Evolutionary conservation across 1,140 invertebrate species (phyloP).

Genomic region (Hyles euphorbiae): DNA sequence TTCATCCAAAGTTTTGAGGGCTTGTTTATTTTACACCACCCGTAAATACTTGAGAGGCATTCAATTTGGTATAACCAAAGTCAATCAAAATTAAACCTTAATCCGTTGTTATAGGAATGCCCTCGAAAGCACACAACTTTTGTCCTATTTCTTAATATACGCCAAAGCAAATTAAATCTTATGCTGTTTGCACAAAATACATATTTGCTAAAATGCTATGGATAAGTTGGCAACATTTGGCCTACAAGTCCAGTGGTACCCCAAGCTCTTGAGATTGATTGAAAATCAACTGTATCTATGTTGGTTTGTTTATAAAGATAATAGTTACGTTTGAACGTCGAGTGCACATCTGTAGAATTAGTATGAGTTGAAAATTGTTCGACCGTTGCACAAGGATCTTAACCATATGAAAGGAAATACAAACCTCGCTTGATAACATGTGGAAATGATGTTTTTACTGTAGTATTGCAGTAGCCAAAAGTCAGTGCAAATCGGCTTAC

Average conservation of each 20-base stretch:
- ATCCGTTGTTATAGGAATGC: background rate
- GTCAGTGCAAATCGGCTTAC: too few relatives aligned
- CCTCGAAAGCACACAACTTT: too few relatives aligned
- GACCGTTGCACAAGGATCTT: background rate
- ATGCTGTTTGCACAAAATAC: too few relatives aligned
- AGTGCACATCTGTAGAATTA: conserved; percentile 50
- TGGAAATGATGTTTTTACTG: too few relatives aligned
- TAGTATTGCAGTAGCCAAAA: too few relatives aligned
- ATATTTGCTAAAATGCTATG: too few relatives aligned
- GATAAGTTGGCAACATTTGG: conserved; percentile 45
- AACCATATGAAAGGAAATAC: too few relatives aligned
- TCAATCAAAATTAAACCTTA: conserved; percentile 8
- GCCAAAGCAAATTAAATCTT: too few relatives aligned
- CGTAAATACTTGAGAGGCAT: conserved; percentile 19
- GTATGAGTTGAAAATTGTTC: background rate
- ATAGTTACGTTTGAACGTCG: conserved; percentile 45
- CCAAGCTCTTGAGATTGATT: conserved; percentile 53
- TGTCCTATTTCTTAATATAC: too few relatives aligned
- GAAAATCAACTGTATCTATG: conserved; percentile 54
- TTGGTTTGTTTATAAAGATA: conserved; percentile 58
- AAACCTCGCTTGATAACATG: too few relatives aligned
- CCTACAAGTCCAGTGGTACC: conserved; percentile 22
- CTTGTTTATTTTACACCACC: conserved; percentile 18
- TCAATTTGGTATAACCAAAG: background rate
- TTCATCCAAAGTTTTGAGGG: conserved; percentile 4